A percentile compares a stretch with the other conserved stretches of the same genome.
Conservation (phyloP, 1,140 invertebrate genomes). For the Tetragonula clypearis region DNA sequence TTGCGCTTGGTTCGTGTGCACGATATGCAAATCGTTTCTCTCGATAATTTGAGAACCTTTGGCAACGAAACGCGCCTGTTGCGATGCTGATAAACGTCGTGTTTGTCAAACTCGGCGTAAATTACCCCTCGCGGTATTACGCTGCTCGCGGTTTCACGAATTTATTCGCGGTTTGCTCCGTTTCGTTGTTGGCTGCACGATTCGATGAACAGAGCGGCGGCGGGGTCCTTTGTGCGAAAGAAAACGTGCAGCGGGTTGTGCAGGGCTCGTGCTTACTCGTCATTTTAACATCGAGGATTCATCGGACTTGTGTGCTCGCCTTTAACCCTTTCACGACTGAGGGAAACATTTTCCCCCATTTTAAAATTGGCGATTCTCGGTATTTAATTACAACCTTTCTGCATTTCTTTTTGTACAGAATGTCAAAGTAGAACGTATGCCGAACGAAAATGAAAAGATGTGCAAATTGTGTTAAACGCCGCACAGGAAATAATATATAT, state of each 20-base stretch:
- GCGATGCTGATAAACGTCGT: constrained; percentile 45
- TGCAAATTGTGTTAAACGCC: too few species aligned
- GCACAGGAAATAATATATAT: too few species aligned
- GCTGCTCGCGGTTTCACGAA: too few species aligned
- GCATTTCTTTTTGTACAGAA: too few species aligned
- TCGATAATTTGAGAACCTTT: constrained; percentile 20
- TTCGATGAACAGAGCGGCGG: not conserved
- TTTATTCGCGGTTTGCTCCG: not conserved
- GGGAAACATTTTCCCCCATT: too few species aligned
- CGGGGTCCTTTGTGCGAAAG: not conserved
- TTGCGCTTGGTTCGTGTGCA: constrained; percentile 12
- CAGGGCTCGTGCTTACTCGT: not conserved
- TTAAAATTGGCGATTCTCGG: too few species aligned
- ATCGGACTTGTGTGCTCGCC: not conserved
- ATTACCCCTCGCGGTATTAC: not conserved
- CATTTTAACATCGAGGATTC: not conserved
- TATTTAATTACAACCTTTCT: too few species aligned
- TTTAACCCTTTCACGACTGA: not conserved
- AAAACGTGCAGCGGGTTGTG: not conserved
- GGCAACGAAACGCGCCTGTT: not conserved
- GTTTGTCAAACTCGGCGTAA: constrained; percentile 1
- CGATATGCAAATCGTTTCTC: constrained; percentile 42
- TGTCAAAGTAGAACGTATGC: too few species aligned
- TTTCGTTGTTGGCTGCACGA: not conserved
- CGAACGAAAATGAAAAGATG: too few species aligned